Base-by-base conservation (phyloP, 2,797 vertebrate genomes). In the Acanthis flammea region DNA sequence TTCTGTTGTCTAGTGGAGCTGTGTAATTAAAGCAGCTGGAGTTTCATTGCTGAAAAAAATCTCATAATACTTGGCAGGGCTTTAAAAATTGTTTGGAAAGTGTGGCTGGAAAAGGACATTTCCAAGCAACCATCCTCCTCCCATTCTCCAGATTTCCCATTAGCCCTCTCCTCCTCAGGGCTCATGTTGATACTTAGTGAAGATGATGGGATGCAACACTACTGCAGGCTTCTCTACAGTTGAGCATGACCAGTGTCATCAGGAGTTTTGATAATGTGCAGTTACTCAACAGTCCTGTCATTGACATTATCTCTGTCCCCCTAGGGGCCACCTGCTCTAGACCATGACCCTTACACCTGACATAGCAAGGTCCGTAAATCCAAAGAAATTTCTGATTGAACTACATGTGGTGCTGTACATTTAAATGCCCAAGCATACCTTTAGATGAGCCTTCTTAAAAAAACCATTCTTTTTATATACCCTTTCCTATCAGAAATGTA, bases 321-420 rank as follows among this genome's bases (percentile, higher is more conserved):
- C 19, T 50, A 88, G 91, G 95, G 96, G 66, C 85, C 74, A 86
- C 94, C 96, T 96, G 90, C 89, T 97, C 90, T 79, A 90, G 83
- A 95, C 75, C 88, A 17, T 97, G 96, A 97, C 94, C 95, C 97
- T 95, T 96, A 91, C 57, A 88, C 83, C 94, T 94, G 96, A 95
- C 88, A 92, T 44, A 86, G 91, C 92, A 93, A 86, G 88, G 45
- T 42, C 74, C 62, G 37, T 81, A 65, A 91, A 92, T 47, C 63
- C 77, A 91, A 83, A 86, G 30, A 42, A 85, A 75, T 93, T 86
- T 79, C 60, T 86, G 93, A 80, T 84, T 63, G 88, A 63, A 58
- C 73, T 62, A 10, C 44, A 41, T 63, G 54, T 88, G 85, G 71
- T 93, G 78, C 75, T 91, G 50, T 50, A 74, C 51, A 58, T 93